A percentile compares a stretch with the other conserved stretches of the same genome.
Evolutionary conservation across 2,113 vertebrate genomes (phyloP).

Genomic region (Centropristis striata): DNA sequence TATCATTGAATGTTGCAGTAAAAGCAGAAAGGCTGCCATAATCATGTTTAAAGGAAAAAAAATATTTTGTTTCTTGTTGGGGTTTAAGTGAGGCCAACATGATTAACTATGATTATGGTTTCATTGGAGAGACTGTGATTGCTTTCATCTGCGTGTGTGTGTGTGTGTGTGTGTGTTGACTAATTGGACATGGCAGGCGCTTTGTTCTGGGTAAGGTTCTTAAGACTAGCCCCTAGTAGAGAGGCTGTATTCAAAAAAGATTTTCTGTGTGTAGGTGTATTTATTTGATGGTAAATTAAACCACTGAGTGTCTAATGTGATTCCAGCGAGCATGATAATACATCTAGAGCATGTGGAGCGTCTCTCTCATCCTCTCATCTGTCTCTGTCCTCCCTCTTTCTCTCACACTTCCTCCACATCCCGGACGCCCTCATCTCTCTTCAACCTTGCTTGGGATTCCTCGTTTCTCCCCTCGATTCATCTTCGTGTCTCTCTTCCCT

Average conservation of each 20-base stretch:
- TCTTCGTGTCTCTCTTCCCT: conserved; percentile 38
- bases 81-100: conserved; percentile 4
- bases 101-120: conserved; percentile 28
- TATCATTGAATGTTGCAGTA: neutral
- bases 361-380: conserved; percentile 46
- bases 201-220: conserved; percentile 60
- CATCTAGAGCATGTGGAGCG: conserved; percentile 44
- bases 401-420: conserved; percentile 49
- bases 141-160: conserved; percentile 40
- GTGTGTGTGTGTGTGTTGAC: conserved; percentile 13
- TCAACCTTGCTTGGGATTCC: neutral
- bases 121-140: conserved; percentile 35
- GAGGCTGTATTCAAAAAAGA: conserved; percentile 1
- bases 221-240: conserved; percentile 29
- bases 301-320: conserved; percentile 58
- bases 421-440: conserved; percentile 11
- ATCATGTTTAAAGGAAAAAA: neutral
- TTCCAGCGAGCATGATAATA: conserved; percentile 44
- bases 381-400: conserved; percentile 54
- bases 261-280: conserved; percentile 20
- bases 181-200: conserved; percentile 56
- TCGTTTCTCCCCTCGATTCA: conserved; percentile 9
- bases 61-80: neutral
- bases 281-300: conserved; percentile 62
- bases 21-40: neutral